Evolutionary conservation across 2,888 invertebrate genomes (phyloP).

Genomic region (Adineta ricciae): DNA sequence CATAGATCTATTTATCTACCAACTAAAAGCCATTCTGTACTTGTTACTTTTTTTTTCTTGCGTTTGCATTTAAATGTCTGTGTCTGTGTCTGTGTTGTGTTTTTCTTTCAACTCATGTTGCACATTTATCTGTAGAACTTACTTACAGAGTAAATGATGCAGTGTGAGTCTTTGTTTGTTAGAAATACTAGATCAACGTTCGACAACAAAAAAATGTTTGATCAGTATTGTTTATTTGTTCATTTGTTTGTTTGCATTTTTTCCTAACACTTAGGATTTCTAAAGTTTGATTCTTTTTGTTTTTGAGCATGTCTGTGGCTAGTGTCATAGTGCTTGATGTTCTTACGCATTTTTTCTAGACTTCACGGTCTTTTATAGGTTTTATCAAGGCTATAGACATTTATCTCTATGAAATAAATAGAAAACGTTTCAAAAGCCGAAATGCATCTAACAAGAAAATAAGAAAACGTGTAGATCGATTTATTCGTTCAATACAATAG

Average conservation of each 20-base stretch:
- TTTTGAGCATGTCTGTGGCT: background rate
- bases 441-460: too few relatives aligned
- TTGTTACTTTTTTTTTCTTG: background rate
- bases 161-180: background rate
- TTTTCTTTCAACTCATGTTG: background rate
- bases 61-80: background rate
- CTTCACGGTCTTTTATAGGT: background rate
- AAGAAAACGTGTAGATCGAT: too few relatives aligned
- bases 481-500: background rate
- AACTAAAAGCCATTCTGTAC: background rate
- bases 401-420: constrained; percentile 4
- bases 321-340: background rate
- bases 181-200: background rate
- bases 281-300: too few relatives aligned
- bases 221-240: too few relatives aligned
- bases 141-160: background rate
- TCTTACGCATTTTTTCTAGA: background rate
- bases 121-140: background rate
- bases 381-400: background rate
- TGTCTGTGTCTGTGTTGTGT: background rate
- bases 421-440: background rate
- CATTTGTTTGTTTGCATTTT: too few relatives aligned
- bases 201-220: too few relatives aligned
- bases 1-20: background rate
- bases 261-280: too few relatives aligned